Conservation (phyloP, 2,113 vertebrate genomes). For the Sisor rabdophorus region DNA sequence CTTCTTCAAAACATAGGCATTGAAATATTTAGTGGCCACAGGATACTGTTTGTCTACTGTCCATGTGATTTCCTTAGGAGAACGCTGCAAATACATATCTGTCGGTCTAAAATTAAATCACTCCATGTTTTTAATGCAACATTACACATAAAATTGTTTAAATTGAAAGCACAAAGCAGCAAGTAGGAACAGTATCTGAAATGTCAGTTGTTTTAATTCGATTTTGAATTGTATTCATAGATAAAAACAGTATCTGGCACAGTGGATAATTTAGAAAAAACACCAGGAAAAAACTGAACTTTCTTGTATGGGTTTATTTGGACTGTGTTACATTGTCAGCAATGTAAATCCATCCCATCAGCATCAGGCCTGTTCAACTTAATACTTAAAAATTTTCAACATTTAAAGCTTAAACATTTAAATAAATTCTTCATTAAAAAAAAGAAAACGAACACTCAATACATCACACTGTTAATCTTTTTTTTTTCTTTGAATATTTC, state of each 20-base stretch:
- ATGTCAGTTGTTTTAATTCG: neutral
- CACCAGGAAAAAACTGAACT: neutral
- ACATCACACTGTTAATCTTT: slow-evolving; percentile 49
- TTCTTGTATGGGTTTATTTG: slow-evolving; percentile 57
- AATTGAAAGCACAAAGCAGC: too few species aligned
- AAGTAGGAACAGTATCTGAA: neutral
- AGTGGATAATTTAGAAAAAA: too few species aligned
- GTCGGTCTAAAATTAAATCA: neutral
- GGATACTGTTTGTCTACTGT: too few species aligned
- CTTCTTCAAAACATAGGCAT: too few species aligned
- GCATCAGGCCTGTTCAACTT: slow-evolving; percentile 39
- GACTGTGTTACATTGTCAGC: slow-evolving; percentile 55
- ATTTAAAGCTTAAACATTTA: slow-evolving; percentile 63
- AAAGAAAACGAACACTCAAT: slow-evolving; percentile 16
- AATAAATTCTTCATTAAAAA: slow-evolving; percentile 65
- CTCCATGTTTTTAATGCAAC: neutral
- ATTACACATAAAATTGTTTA: too few species aligned
- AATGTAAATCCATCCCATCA: slow-evolving; percentile 55
- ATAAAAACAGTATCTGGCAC: neutral
- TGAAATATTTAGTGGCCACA: neutral
- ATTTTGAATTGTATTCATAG: neutral
- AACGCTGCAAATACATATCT: neutral
- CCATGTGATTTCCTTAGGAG: neutral
- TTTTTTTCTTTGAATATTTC: slow-evolving; percentile 62
- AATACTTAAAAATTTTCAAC: slow-evolving; percentile 54